A percentile compares a stretch with the other conserved stretches of the same genome.
Evolutionary conservation across 2,888 invertebrate species (phyloP).

Genomic region (Agrypnus murinus): DNA sequence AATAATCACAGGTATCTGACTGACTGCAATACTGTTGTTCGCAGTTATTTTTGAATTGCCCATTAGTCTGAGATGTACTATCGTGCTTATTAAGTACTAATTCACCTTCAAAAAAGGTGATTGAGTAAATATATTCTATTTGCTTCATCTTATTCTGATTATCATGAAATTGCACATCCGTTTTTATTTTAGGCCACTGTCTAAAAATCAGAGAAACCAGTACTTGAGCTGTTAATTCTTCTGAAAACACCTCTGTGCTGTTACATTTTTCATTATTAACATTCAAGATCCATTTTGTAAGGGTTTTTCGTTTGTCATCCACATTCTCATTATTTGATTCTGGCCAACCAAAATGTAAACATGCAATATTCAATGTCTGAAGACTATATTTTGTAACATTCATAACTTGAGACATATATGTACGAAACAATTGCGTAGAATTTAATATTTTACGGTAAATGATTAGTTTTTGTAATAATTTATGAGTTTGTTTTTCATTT

Average conservation of each 20-base stretch:
- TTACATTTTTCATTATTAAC: slow-evolving; percentile 53
- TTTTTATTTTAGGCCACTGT: slow-evolving; percentile 60
- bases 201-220: slow-evolving; percentile 63
- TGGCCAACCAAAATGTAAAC: slow-evolving; percentile 64
- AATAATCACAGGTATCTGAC: slow-evolving; percentile 17
- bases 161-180: background rate
- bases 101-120: slow-evolving; percentile 60
- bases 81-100: slow-evolving; percentile 12
- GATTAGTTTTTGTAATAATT: slow-evolving; percentile 69
- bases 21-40: slow-evolving; percentile 12
- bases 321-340: slow-evolving; percentile 52
- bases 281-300: slow-evolving; percentile 62
- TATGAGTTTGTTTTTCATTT: slow-evolving; percentile 69
- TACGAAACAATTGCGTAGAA: slow-evolving; percentile 66
- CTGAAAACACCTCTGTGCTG: slow-evolving; percentile 48
- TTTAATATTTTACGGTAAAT: slow-evolving; percentile 63
- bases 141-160: slow-evolving; percentile 30
- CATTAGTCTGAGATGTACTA: background rate
- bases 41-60: background rate
- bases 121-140: slow-evolving; percentile 62
- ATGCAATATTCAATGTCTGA: slow-evolving; percentile 67
- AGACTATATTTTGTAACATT: slow-evolving; percentile 67
- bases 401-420: slow-evolving; percentile 69
- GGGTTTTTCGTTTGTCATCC: slow-evolving; percentile 50
- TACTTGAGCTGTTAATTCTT: slow-evolving; percentile 58